Base-by-base conservation (phyloP, 1,140 invertebrate species). In the Campodea augens region DNA sequence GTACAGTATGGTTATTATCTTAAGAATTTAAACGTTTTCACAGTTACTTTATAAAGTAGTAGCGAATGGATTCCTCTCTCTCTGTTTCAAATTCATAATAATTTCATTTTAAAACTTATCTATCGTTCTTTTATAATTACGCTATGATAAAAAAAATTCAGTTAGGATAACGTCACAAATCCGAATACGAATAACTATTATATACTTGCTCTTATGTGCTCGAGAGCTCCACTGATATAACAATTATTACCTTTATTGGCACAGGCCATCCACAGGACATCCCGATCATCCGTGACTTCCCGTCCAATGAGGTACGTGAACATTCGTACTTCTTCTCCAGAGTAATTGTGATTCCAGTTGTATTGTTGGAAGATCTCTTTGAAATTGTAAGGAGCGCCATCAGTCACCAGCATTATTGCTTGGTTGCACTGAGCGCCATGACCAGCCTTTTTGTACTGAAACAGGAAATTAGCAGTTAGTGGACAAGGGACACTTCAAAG, bases 391-490 rank as follows among this genome's bases (percentile, higher is more conserved):
- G 93, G 90, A 19, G 93, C 86, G 21, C 93, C 95, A 66, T 98
- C 95, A 7, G 93, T 96, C 50, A 99, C 81, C 39, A 99, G 63
- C 92, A 98, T 98, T 54, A 98, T 98, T 7, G 91, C 92, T 65
- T 93, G 82, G 65, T 97, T 98, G 57, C 93, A 98, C 10, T 92
- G 81, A 48, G 73, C 69, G 5, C 87, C 86, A 52, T 77, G 71
- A 1, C 78, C 74, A 0, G 78, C 80, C 45, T 78, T 71, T 55
- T 86, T 86, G 54, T 85, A 86, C 73, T 81, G 56, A 32, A 10
- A 15, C 27, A 32, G 15, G 27, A 10, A 15, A 32, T 15, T 27
- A 22, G 10, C 18, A 44, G 23, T 24, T n/a, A 46, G 13, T 45
- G 32, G 25, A 46, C 27, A 5, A 37, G 25, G 36, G 41, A 48